phyloP scores from a whole-genome alignment of 2,888 invertebrate genomes.

The Ophion ellenae region DNA sequence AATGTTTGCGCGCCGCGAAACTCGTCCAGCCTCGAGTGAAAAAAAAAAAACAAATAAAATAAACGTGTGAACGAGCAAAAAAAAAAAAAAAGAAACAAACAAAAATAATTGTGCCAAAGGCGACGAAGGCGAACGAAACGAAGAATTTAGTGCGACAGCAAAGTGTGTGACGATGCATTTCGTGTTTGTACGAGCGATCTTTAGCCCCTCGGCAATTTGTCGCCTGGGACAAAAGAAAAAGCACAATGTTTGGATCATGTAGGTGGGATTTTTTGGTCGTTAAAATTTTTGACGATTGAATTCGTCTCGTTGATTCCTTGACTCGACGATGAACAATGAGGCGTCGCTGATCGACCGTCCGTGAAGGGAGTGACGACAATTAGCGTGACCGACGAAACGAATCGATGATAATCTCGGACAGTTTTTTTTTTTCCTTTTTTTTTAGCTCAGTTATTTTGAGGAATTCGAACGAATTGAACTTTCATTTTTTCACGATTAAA shows the following conservation, averaged over 20 bases:
- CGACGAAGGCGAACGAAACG: neutral
- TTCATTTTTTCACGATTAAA: neutral
- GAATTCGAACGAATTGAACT: constrained; percentile 9
- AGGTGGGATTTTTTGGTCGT: neutral
- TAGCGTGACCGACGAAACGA: constrained; percentile 24
- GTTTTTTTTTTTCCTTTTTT: neutral
- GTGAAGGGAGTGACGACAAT: constrained; percentile 12
- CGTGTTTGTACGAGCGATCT: neutral
- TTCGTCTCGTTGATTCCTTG: constrained; percentile 19
- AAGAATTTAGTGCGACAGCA: neutral
- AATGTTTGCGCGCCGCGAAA: no score
- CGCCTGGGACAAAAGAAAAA: neutral
- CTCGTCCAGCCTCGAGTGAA: neutral
- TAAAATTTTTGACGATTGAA: constrained; percentile 17
- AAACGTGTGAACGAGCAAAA: neutral
- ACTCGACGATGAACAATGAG: constrained; percentile 25
- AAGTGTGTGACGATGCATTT: neutral
- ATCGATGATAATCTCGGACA: neutral
- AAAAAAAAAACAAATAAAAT: neutral
- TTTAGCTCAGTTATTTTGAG: constrained; percentile 1
- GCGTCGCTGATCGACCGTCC: constrained; percentile 11
- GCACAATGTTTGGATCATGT: neutral
- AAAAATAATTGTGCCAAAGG: neutral
- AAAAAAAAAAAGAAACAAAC: neutral
- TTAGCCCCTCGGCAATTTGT: neutral